A percentile compares a stretch with the other conserved stretches of the same genome.
Evolutionary conservation across 1,140 invertebrate species (phyloP).

Genomic region (Bactericera cockerelli): DNA sequence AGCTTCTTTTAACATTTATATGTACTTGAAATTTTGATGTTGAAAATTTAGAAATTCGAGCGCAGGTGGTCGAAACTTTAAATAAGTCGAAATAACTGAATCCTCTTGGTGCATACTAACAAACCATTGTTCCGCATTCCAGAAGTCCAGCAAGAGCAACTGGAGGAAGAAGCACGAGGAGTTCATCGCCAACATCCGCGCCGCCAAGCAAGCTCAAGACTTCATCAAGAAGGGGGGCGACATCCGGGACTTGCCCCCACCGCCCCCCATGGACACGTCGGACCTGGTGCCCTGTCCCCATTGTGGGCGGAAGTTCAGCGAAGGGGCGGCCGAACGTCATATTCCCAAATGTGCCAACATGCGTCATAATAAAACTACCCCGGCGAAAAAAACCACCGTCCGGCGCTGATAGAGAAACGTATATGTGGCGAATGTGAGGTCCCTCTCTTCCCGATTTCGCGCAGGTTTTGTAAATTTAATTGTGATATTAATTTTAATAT

Average conservation of each 20-base stretch:
- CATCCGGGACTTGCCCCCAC: constrained; percentile 72
- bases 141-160: constrained; percentile 43
- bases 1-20: too few relatives aligned
- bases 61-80: too few relatives aligned
- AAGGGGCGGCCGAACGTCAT: constrained; percentile 73
- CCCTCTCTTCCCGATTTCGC: too few relatives aligned
- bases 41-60: too few relatives aligned
- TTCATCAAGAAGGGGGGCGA: constrained; percentile 75
- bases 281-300: constrained; percentile 87
- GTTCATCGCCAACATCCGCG: constrained; percentile 75
- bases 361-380: constrained; percentile 62
- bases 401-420: background rate
- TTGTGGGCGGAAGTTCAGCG: constrained; percentile 74
- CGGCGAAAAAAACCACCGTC: constrained; percentile 12
- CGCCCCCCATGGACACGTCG: constrained; percentile 66
- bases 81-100: too few relatives aligned
- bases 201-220: constrained; percentile 73
- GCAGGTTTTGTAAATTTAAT: too few relatives aligned
- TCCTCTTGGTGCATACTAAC: too few relatives aligned
- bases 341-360: constrained; percentile 82
- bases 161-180: constrained; percentile 88
- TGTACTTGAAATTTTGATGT: too few relatives aligned
- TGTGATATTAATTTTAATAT: too few relatives aligned
- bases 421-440: too few relatives aligned
- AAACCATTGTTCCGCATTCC: too few relatives aligned